These are phyloP conservation scores for Capricornis sumatraensis DNA, from an alignment of 2,113 vertebrate genomes.

Conservation along the genomic window DNA sequence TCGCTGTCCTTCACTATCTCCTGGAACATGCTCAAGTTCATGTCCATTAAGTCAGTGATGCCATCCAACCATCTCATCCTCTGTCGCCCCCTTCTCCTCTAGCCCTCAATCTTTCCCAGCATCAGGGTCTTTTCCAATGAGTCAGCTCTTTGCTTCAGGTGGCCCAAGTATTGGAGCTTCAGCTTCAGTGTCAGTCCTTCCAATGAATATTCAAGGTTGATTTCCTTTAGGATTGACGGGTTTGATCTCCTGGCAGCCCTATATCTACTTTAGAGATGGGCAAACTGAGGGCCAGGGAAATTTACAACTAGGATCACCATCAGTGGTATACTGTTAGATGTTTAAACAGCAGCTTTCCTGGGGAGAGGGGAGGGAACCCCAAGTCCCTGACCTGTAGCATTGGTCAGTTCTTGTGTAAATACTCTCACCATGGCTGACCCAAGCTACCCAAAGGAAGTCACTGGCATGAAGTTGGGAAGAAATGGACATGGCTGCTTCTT, in stretches of 20 bases:
- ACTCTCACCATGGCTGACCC: background rate
- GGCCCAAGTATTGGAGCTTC: background rate
- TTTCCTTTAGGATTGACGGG: background rate
- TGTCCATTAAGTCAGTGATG: background rate
- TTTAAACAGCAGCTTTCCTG: background rate
- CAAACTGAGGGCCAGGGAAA: background rate
- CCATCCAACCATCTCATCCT: background rate
- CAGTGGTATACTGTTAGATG: background rate
- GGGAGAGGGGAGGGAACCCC: background rate
- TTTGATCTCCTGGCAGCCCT: background rate
- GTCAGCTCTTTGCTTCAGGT: background rate
- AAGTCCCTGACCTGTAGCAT: background rate
- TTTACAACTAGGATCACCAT: background rate
- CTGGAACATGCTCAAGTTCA: background rate
- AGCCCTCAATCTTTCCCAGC: background rate
- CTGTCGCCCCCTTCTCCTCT: background rate
- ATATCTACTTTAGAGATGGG: background rate
- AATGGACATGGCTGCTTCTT: background rate
- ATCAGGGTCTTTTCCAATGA: background rate
- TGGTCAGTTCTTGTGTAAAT: background rate
- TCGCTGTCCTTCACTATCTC: background rate
- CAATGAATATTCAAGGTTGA: background rate
- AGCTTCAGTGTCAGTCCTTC: background rate
- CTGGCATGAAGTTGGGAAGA: background rate
- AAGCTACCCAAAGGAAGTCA: background rate